Evolutionary conservation across 2,113 vertebrate genomes (phyloP), one percentile per base, ranked within the genome.

Genomic region (Eurystomus gularis): DNA sequence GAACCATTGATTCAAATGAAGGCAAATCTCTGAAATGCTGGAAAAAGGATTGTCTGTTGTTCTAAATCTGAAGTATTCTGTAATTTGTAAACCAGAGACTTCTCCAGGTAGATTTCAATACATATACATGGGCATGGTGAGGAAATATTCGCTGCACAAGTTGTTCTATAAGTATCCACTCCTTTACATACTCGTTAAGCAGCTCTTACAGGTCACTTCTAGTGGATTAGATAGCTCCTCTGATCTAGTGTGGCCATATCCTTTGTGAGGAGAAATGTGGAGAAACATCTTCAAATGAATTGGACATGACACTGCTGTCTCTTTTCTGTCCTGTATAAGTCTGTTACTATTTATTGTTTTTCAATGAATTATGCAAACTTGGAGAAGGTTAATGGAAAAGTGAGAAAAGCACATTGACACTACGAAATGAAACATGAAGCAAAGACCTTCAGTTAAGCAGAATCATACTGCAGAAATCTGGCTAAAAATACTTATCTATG

Each of bases 61-160:
- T 61, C 49, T 69, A 60, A 84, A 57, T 51, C 17, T 60, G 20
- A 86, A 44, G 12, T 48, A 40, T 87, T 61, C 2, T 9, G 3
- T 44, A 55, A 69, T 57, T 80, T 87, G 51, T 78, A 77, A 82
- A 35, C 8, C 11, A 44, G 60, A 91, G 18, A 33, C 11, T 61
- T 49, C 40, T 46, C 39, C 26, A 42, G 19, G 8, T 72, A 60
- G 28, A 60, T 77, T 86, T 72, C 69, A 55, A 40, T 24, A 29
- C 17, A 25, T 73, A 51, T 72, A 54, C 18, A 24, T n/a, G 29
- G 35, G 6, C 10, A 17, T 0, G 0, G 4, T 31, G 15, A 72
- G 18, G 40, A 81, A 35, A 26, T 86, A 58, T 93, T 77, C 25
- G 57, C 54, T 73, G 62, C n/a, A 20, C 17, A 39, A 62, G 1